Evolutionary conservation across 2,888 invertebrate species (phyloP).

Genomic region (Patella ulyssiponensis): DNA sequence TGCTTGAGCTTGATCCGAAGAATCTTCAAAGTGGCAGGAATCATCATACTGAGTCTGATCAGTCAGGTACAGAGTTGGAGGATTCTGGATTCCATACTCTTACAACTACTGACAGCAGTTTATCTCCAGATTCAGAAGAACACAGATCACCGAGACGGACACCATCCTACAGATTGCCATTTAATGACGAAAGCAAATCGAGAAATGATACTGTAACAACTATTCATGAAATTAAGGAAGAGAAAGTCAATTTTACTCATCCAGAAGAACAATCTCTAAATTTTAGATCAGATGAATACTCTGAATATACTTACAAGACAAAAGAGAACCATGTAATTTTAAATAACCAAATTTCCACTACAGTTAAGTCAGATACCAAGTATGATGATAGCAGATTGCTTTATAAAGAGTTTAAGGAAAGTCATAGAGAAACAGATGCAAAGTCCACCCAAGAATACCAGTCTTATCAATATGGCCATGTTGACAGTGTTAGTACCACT

Average conservation of each 20-base stretch:
- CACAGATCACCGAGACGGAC: neutral
- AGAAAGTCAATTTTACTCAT: neutral
- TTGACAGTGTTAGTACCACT: neutral
- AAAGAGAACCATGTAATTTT: neutral
- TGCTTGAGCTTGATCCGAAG: too few relatives aligned
- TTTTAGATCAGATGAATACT: neutral
- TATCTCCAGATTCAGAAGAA: slow-evolving; percentile 1
- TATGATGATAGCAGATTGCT: neutral
- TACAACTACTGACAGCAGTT: slow-evolving; percentile 6
- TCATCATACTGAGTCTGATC: neutral
- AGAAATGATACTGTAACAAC: neutral
- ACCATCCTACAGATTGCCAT: neutral
- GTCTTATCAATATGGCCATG: neutral
- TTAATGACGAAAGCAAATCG: neutral
- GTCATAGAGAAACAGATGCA: neutral
- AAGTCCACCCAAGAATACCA: neutral
- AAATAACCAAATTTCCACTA: neutral
- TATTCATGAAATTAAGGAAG: neutral
- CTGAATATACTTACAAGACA: neutral
- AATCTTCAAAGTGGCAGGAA: too few relatives aligned
- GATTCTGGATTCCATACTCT: slow-evolving; percentile 11
- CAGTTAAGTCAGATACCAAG: neutral
- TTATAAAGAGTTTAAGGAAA: neutral
- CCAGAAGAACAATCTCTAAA: too few relatives aligned
- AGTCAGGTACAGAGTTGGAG: neutral